These are phyloP conservation scores for Cryptoblepharus egeriae DNA, from an alignment of 2,797 vertebrate genomes.

Conservation along the genomic window DNA sequence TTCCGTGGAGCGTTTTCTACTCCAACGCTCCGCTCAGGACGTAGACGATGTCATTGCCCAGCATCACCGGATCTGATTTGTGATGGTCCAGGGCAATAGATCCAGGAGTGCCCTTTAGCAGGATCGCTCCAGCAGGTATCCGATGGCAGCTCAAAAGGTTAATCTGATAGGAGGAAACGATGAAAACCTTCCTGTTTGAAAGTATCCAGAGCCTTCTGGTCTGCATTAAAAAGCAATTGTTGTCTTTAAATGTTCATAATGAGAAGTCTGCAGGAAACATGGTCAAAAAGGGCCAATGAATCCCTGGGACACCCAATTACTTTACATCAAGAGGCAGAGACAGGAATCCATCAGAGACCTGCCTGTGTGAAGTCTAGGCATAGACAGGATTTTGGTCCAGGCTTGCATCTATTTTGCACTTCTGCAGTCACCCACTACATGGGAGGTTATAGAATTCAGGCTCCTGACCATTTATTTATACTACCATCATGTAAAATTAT, in stretches of 20 bases:
- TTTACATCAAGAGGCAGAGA: slow-evolving; percentile 11
- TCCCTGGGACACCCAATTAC: slow-evolving; percentile 27
- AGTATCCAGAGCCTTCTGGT: slow-evolving; percentile 15
- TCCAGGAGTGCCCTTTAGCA: slow-evolving; percentile 47
- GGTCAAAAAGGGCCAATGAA: slow-evolving; percentile 32
- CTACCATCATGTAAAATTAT: too few species aligned
- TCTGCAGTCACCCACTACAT: background rate
- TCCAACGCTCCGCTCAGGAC: slow-evolving; percentile 15
- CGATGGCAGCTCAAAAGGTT: slow-evolving; percentile 39
- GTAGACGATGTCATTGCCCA: background rate
- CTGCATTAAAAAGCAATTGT: background rate
- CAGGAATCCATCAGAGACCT: too few species aligned
- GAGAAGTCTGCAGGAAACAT: background rate
- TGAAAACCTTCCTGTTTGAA: background rate
- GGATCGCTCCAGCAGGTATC: slow-evolving; percentile 40
- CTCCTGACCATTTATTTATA: too few species aligned
- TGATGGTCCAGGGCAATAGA: slow-evolving; percentile 17
- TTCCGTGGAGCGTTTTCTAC: slow-evolving; percentile 22
- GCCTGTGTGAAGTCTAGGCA: background rate
- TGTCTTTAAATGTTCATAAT: slow-evolving; percentile 32
- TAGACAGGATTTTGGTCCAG: background rate
- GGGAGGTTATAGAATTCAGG: background rate
- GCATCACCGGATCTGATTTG: background rate
- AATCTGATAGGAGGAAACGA: slow-evolving; percentile 12
- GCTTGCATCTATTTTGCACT: background rate